Base-by-base conservation (phyloP, 2,888 invertebrate genomes). In the Sphecodes monilicornis region DNA sequence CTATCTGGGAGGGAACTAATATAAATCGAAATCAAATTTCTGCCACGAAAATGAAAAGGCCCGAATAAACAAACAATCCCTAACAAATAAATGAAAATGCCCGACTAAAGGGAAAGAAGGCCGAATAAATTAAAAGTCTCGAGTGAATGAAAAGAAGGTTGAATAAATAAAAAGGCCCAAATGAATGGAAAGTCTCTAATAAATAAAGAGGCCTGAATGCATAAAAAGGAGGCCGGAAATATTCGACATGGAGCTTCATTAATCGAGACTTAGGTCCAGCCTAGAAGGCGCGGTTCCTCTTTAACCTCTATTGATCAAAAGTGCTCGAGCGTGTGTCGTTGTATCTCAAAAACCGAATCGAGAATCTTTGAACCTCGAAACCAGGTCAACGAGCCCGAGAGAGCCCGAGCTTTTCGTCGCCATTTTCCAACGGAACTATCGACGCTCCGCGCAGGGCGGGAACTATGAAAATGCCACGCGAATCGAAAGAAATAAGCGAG, bases 281-380 rank as follows among this genome's bases (percentile, higher is more conserved):
- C 22, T 22, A 10, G 22, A 50, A 50, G 26, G 57, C 26, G 13
- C 4, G 13, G 26, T 26, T 57, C 57, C 57, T 16, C 57, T 57
- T 57, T 57, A 13, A 57, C 57, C 57, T 57, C 26, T 57, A 57
- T 57, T 57, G 57, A 57, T 57, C 57, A 57, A 57, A 57, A 57
- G 57, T 57, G 26, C 57, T 57, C 57, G 57, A 57, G 26, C 57
- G 57, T 22, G 57, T 57, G 57, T 26, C 57, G 26, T 26, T 26
- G 57, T 50, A 57, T 57, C 57, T 57, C 57, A 57, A 57, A 57
- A 57, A 57, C 26, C 13, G 57, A 57, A 29, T 57, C 57, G 57
- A 26, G 26, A 57, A 57, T 57, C 26, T 57, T 57, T 57, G 57
- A 57, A 57, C 57, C 4, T 4, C 16, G 57, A 57, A 57, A 57